Base-by-base conservation (phyloP, 1,140 invertebrate species). In the Ptiloglossa arizonensis region DNA sequence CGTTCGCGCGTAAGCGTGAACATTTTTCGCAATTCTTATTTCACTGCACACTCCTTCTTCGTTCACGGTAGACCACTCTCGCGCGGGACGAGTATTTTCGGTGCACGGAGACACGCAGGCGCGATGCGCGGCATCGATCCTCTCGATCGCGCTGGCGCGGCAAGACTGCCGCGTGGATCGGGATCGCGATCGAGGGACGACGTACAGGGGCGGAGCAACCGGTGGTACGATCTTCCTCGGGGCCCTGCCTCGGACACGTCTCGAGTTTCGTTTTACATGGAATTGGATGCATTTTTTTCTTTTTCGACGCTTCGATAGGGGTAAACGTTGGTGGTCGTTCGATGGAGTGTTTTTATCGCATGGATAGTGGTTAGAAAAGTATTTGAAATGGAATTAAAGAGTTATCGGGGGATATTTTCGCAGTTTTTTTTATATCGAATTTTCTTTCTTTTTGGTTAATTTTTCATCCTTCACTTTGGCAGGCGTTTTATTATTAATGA, bases 121-220 rank as follows among this genome's bases (percentile, higher is more conserved):
- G 38, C 64, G 54, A 69, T 44, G 35, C 50, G 8, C 66, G 50
- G 44, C 82, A 83, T 85, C 85, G 85, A 86, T 81, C 84, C 84
- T 77, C 64, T 80, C 85, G 84, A 86, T 86, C 84, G 85, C 71
- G 85, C 83, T 81, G 80, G 80, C 84, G 80, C 85, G 85, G 80
- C 72, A 70, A 82, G 85, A 86, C 85, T 86, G 81, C 77, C 83
- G 80, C 85, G 85, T 86, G 83, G 85, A 86, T 86, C 85, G 78
- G 62, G 84, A 86, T 86, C 84, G 81, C 59, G 85, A 86, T 86
- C 85, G 81, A 85, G 77, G 72, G 73, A 71, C 80, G 83, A 82
- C 72, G 29, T 59, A 41, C 84, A 84, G 83, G 83, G 19, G 56
- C 83, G 83, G 69, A 75, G 8, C 38, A 67, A 76, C 29, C 56